These are phyloP conservation scores for Paracanthobrama guichenoti DNA, from an alignment of 2,113 vertebrate species.

Conservation along the genomic window DNA sequence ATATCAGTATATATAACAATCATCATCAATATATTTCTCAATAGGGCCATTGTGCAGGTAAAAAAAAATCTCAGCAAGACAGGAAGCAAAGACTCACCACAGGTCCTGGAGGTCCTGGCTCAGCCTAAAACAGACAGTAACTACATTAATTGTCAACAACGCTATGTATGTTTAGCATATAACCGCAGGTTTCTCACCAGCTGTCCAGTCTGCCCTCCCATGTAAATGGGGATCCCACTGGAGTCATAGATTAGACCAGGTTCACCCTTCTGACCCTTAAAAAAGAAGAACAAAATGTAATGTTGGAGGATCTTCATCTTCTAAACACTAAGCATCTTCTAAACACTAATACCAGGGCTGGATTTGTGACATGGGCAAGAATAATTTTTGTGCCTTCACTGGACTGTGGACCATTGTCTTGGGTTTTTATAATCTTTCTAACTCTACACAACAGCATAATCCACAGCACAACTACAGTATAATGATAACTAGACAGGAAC, in stretches of 20 bases:
- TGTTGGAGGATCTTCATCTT: not conserved
- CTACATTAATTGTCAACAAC: not conserved
- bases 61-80: constrained; percentile 23
- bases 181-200: constrained; percentile 56
- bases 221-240: constrained; percentile 62
- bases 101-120: constrained; percentile 67
- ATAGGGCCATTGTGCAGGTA: not conserved
- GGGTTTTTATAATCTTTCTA: no score
- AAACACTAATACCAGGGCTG: not conserved
- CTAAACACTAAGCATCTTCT: not conserved
- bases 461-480: no score
- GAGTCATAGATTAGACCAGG: constrained; percentile 66
- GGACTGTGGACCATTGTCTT: no score
- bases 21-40: not conserved
- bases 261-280: constrained; percentile 77
- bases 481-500: no score
- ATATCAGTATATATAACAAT: not conserved
- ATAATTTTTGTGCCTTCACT: no score
- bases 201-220: constrained; percentile 59
- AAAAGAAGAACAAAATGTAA: not conserved
- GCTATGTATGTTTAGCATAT: not conserved
- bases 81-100: constrained; percentile 57
- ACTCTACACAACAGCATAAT: no score
- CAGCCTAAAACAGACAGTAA: constrained; percentile 63
- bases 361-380: no score